Conservation (phyloP, 2,888 invertebrate species). For the Sicus ferrugineus region DNA sequence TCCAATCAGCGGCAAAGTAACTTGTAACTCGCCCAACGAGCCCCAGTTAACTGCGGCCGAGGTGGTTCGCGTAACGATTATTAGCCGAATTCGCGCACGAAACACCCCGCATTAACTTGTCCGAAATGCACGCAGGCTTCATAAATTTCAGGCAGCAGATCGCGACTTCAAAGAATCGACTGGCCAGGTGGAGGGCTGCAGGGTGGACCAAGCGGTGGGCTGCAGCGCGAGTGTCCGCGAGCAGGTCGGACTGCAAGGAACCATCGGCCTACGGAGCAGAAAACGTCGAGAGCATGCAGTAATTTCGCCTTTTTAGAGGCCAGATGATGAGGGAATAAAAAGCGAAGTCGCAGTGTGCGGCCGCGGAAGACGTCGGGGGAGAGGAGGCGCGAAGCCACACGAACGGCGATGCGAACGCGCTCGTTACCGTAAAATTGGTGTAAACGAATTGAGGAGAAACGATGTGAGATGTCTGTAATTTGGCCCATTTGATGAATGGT, state of each 20-base stretch:
- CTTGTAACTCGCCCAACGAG: constrained; percentile 26
- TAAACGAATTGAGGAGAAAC: constrained; percentile 61
- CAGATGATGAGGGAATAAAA: neutral
- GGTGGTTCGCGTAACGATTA: constrained; percentile 31
- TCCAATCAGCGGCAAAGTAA: constrained; percentile 20
- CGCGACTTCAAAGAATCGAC: constrained; percentile 2
- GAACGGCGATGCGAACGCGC: constrained; percentile 13
- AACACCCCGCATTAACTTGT: constrained; percentile 22
- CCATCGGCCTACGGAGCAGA: neutral
- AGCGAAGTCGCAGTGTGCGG: neutral
- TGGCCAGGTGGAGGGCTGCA: neutral
- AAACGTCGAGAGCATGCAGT: neutral
- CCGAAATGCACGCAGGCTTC: constrained; percentile 27
- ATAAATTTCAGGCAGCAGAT: constrained; percentile 20
- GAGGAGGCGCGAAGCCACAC: too few relatives aligned
- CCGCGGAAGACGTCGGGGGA: too few relatives aligned
- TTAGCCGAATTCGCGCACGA: constrained; percentile 28
- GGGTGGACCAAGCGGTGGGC: neutral
- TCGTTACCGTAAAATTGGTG: constrained; percentile 61
- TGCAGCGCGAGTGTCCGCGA: neutral
- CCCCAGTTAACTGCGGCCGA: neutral
- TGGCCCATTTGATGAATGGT: constrained; percentile 65
- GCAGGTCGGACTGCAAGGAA: neutral
- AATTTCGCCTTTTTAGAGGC: constrained; percentile 24
- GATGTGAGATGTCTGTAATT: constrained; percentile 65